Conservation (phyloP, 1,140 invertebrate genomes). For the Drosophila paulistorum region DNA sequence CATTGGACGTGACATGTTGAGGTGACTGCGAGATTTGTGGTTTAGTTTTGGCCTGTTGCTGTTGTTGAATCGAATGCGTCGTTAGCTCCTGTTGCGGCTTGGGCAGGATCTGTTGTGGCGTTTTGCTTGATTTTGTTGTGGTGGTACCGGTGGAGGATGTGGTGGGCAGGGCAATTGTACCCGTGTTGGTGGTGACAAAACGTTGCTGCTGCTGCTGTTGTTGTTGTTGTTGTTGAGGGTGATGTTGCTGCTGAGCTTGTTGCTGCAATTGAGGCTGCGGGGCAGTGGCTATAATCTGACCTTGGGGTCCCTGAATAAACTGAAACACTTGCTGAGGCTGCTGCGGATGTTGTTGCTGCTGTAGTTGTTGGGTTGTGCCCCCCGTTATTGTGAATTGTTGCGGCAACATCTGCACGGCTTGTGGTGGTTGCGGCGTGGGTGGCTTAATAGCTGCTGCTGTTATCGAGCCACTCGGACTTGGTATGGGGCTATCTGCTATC, state of each 20-base stretch:
- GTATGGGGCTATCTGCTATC: conserved; percentile 79
- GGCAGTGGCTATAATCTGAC: conserved; percentile 75
- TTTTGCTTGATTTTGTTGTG: conserved; percentile 66
- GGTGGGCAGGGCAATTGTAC: conserved; percentile 49
- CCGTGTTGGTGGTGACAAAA: conserved; percentile 62
- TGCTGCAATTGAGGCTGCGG: conserved; percentile 48
- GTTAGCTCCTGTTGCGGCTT: conserved; percentile 71
- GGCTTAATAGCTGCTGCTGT: conserved; percentile 76
- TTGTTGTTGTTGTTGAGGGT: conserved; percentile 53
- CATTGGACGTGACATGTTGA: conserved; percentile 53
- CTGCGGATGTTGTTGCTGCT: conserved; percentile 62
- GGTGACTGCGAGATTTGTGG: conserved; percentile 73
- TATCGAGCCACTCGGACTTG: conserved; percentile 75
- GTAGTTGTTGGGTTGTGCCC: conserved; percentile 49
- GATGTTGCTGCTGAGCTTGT: conserved; percentile 46
- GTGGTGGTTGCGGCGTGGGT: conserved; percentile 69
- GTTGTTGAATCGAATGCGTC: conserved; percentile 12
- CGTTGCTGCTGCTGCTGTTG: conserved; percentile 62
- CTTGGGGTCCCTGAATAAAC: conserved; percentile 80
- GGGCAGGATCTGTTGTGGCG: conserved; percentile 78
- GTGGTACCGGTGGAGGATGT: conserved; percentile 25
- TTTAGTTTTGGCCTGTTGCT: conserved; percentile 53
- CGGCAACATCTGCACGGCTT: conserved; percentile 75
- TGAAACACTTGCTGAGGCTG: conserved; percentile 74
- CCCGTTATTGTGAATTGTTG: conserved; percentile 76